Conservation (phyloP, 2,888 invertebrate species). For the Cepaea hortensis region DNA sequence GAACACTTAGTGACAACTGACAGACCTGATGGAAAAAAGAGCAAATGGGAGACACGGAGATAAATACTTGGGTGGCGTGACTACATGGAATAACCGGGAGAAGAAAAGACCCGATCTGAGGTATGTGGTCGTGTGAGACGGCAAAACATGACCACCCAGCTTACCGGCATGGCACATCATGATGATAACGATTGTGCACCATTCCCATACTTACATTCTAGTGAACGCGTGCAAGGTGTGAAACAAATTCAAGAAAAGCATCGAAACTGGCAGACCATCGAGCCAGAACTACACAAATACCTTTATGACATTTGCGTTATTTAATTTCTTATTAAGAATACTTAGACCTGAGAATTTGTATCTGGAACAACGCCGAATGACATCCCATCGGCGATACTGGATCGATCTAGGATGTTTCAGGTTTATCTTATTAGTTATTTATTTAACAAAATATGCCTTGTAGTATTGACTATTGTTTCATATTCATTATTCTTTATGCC, state of each 20-base stretch:
- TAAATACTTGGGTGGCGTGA: no score
- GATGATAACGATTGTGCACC: neutral
- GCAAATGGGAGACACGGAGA: no score
- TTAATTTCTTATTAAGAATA: no score
- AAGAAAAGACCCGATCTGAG: no score
- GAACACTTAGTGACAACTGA: no score
- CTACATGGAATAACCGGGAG: no score
- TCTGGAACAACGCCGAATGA: neutral
- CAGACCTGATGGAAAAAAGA: no score
- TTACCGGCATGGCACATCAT: no score
- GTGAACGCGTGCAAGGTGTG: neutral
- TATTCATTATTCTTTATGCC: neutral
- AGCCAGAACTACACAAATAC: neutral
- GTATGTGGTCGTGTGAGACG: no score
- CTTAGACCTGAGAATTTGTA: no score
- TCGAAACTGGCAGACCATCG: conserved; percentile 22
- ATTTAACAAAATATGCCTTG: neutral
- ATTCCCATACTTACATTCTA: neutral
- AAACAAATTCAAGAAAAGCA: neutral
- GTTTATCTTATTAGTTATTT: neutral
- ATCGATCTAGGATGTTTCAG: conserved; percentile 38
- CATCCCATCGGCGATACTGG: conserved; percentile 31
- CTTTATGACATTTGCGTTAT: no score
- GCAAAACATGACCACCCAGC: no score
- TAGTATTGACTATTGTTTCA: neutral